These are phyloP conservation scores for Chaitophorus viminalis DNA, from an alignment of 2,888 invertebrate genomes.

Conservation along the genomic window DNA sequence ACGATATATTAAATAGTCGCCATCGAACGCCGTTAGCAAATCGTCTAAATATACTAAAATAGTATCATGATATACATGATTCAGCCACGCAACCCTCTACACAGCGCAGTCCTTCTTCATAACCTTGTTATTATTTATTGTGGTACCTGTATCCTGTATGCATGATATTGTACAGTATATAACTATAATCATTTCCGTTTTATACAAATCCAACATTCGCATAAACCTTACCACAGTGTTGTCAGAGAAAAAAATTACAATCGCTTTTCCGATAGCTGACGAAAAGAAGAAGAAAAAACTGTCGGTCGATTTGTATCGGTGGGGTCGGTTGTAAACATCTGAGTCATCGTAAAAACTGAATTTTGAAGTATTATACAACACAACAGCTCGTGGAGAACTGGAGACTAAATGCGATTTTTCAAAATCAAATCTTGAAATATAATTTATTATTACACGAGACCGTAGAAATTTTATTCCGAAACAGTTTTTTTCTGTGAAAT, in stretches of 20 bases:
- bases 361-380: conserved; percentile 33
- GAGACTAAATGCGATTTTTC: conserved; percentile 5
- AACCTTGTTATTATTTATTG: conserved; percentile 2
- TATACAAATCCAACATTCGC: not conserved
- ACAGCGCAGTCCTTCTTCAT: not conserved
- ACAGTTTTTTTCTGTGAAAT: not conserved
- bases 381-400: not conserved
- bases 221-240: conserved; percentile 2
- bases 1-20: not conserved
- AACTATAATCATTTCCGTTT: not conserved
- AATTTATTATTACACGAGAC: not conserved
- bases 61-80: conserved; percentile 5
- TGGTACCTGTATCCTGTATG: not conserved
- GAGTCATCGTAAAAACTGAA: conserved; percentile 47
- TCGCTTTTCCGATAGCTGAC: not conserved
- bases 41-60: not conserved
- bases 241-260: not conserved
- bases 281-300: conserved; percentile 13
- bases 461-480: conserved; percentile 26
- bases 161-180: not conserved
- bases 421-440: conserved; percentile 3
- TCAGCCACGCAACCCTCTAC: not conserved
- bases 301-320: conserved; percentile 29
- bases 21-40: not conserved
- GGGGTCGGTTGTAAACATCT: not conserved